These are phyloP conservation scores for Andrena minutula DNA, from an alignment of 2,888 invertebrate species.

Conservation along the genomic window DNA sequence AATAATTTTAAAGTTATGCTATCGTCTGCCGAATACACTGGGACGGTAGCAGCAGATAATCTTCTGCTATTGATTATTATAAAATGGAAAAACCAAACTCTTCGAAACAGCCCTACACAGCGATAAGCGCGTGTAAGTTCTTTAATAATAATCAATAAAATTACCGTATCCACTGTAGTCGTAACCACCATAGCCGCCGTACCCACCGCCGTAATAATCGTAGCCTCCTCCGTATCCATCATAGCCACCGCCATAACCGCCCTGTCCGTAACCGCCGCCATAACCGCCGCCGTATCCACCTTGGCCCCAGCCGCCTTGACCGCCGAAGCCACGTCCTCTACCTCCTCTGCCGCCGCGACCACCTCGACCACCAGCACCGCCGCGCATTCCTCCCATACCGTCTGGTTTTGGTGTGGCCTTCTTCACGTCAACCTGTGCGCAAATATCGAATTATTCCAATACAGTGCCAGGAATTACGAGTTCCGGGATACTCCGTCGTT, in stretches of 20 bases:
- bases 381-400: conserved; percentile 88
- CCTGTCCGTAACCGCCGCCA: conserved; percentile 89
- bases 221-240: conserved; percentile 93
- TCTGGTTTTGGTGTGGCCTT: conserved; percentile 97
- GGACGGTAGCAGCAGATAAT: conserved; percentile 67
- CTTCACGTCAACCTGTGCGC: conserved; percentile 94
- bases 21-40: conserved; percentile 70
- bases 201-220: conserved; percentile 87
- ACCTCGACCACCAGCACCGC: conserved; percentile 89
- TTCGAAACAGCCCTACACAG: conserved; percentile 51
- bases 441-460: conserved; percentile 39
- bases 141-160: conserved; percentile 85
- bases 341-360: conserved; percentile 90
- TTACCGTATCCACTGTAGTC: conserved; percentile 94
- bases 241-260: conserved; percentile 90
- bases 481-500: neutral
- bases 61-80: conserved; percentile 59
- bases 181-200: conserved; percentile 93
- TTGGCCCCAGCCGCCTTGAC: conserved; percentile 86
- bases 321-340: conserved; percentile 83
- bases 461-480: neutral
- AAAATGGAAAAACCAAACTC: conserved; percentile 56
- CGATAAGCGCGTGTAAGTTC: conserved; percentile 57
- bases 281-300: conserved; percentile 90
- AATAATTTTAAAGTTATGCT: conserved; percentile 42